Evolutionary conservation across 2,888 invertebrate genomes (phyloP).

Genomic region (Agrilus mali): DNA sequence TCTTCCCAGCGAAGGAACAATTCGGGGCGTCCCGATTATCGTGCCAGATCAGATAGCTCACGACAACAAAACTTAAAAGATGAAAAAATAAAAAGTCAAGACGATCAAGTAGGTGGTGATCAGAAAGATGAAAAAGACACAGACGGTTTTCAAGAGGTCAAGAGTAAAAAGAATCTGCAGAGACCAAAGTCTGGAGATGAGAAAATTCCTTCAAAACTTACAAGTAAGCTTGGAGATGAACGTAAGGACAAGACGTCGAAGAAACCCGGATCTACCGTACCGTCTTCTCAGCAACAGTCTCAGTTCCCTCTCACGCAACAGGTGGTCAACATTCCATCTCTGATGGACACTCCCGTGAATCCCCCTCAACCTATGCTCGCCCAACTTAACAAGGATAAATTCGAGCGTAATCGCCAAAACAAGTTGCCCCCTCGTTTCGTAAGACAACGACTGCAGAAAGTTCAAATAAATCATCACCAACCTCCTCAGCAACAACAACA

Average conservation of each 20-base stretch:
- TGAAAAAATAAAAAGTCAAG: constrained; percentile 9
- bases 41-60: constrained; percentile 14
- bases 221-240: constrained; percentile 21
- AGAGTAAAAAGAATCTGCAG: constrained; percentile 66
- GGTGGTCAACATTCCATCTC: constrained; percentile 37
- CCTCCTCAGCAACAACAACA: constrained; percentile 27
- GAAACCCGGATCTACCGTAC: constrained; percentile 24
- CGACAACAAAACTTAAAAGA: constrained; percentile 7
- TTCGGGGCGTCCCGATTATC: constrained; percentile 23
- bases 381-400: constrained; percentile 21
- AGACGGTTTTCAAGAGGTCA: constrained; percentile 74
- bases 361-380: constrained; percentile 33
- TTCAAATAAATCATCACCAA: constrained; percentile 32
- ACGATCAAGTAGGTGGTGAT: constrained; percentile 21
- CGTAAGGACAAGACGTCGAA: constrained; percentile 2
- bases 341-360: constrained; percentile 38
- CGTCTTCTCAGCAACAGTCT: constrained; percentile 14
- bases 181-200: constrained; percentile 31
- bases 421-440: constrained; percentile 68
- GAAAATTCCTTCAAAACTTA: constrained; percentile 19
- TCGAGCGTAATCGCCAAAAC: constrained; percentile 37
- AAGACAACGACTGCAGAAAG: constrained; percentile 49
- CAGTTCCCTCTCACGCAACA: constrained; percentile 27
- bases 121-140: constrained; percentile 37
- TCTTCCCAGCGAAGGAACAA: constrained; percentile 18